phyloP scores from a whole-genome alignment of 1,140 invertebrate genomes.

The Philopotamus ludificatus region DNA sequence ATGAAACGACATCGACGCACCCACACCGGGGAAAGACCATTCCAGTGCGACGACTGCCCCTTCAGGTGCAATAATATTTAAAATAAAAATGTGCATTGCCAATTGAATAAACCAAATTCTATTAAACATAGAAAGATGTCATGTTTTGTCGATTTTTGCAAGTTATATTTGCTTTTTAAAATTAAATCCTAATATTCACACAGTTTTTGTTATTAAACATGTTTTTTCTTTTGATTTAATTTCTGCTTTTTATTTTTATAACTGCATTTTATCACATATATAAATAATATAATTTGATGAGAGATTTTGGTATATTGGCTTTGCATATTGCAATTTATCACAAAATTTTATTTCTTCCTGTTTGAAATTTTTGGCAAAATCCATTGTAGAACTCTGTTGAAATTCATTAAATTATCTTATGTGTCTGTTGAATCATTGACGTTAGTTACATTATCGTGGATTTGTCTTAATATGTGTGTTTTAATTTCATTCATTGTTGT shows the following conservation, averaged over 20 bases:
- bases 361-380: slow-evolving; percentile 20
- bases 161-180: too few species aligned
- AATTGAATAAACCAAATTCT: slow-evolving; percentile 10
- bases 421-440: slow-evolving; percentile 9
- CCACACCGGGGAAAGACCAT: slow-evolving; percentile 67
- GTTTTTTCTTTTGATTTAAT: too few species aligned
- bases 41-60: slow-evolving; percentile 61
- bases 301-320: slow-evolving; percentile 20
- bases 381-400: slow-evolving; percentile 18
- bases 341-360: slow-evolving; percentile 18
- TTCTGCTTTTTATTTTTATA: too few species aligned
- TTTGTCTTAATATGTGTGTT: slow-evolving; percentile 12
- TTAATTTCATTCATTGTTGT: slow-evolving; percentile 9
- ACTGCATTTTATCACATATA: too few species aligned
- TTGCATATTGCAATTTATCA: slow-evolving; percentile 19
- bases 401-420: slow-evolving; percentile 3
- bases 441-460: slow-evolving; percentile 3
- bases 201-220: too few species aligned
- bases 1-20: slow-evolving; percentile 65
- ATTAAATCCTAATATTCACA: too few species aligned
- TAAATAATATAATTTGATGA: too few species aligned
- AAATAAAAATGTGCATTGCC: slow-evolving; percentile 24
- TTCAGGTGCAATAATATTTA: slow-evolving; percentile 38
- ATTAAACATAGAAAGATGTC: too few species aligned
- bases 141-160: too few species aligned